Conservation (phyloP, 2,113 vertebrate species). For the Pluvianellus socialis region DNA sequence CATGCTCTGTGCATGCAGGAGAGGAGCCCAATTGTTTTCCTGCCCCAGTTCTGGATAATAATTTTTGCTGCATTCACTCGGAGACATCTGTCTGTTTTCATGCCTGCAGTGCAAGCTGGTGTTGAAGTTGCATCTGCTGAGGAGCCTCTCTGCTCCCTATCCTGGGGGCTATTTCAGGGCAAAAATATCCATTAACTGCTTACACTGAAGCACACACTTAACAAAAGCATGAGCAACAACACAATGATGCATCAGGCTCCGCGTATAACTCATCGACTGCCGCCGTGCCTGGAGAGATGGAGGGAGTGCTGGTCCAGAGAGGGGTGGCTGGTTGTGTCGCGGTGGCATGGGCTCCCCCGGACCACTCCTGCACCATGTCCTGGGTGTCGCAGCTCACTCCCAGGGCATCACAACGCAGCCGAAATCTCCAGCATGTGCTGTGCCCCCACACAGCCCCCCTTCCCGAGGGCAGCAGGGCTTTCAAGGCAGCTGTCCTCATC, state of each 20-base stretch:
- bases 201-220: slow-evolving; percentile 1
- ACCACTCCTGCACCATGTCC: rapidly evolving
- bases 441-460: rapidly evolving
- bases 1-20: not conserved
- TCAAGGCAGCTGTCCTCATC: not conserved
- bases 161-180: slow-evolving; percentile 11
- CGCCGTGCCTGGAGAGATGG: rapidly evolving
- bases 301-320: not conserved
- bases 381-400: not conserved
- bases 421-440: rapidly evolving
- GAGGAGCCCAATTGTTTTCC: not conserved
- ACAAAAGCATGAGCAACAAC: slow-evolving; percentile 23
- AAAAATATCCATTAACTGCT: slow-evolving; percentile 1
- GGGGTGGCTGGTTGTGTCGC: not conserved
- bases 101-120: slow-evolving; percentile 30
- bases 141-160: slow-evolving; percentile 18
- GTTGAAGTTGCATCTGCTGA: slow-evolving; percentile 52
- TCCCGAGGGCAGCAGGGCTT: not conserved
- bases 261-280: not conserved
- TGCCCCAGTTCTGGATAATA: slow-evolving; percentile 23
- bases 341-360: not conserved
- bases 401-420: rapidly evolving
- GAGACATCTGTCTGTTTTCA: slow-evolving; percentile 64
- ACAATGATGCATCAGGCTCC: not conserved
- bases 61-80: slow-evolving; percentile 53